Conservation (phyloP, 2,113 vertebrate genomes). For the Accipiter virgatus region DNA sequence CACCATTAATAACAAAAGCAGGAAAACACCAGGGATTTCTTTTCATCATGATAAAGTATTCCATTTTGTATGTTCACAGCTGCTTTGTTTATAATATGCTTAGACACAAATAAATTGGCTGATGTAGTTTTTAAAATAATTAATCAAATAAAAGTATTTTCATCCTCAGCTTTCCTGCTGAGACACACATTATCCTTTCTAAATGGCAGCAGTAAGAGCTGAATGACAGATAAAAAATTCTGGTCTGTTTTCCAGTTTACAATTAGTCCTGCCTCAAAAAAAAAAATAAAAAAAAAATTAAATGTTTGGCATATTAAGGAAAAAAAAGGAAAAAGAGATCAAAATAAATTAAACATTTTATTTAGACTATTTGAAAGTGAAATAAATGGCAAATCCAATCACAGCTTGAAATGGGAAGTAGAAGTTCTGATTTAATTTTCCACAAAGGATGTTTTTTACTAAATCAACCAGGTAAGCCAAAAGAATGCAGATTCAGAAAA, state of each 20-base stretch:
- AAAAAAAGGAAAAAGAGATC: not conserved
- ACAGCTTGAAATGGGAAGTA: not conserved
- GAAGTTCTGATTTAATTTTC: not conserved
- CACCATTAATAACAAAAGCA: not conserved
- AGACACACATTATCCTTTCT: not conserved
- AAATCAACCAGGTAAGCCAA: not conserved
- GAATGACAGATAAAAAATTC: not conserved
- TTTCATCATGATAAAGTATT: not conserved
- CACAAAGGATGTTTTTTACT: not conserved
- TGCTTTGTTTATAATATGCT: not conserved
- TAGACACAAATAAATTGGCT: conserved; percentile 7
- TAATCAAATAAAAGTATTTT: not conserved
- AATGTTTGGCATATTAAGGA: not conserved
- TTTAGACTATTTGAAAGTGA: not conserved
- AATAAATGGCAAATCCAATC: not conserved
- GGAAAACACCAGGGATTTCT: not conserved
- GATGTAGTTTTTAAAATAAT: not conserved
- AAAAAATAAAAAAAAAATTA: not conserved
- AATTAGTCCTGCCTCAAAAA: not conserved
- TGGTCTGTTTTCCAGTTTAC: not conserved
- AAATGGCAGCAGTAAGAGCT: not conserved
- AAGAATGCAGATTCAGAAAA: not conserved
- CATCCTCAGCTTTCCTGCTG: not conserved
- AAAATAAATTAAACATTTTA: not conserved
- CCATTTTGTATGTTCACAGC: not conserved